Evolutionary conservation across 2,113 vertebrate genomes (phyloP), one percentile per base, ranked within the genome.

Genomic region (Hemichromis elongatus): DNA sequence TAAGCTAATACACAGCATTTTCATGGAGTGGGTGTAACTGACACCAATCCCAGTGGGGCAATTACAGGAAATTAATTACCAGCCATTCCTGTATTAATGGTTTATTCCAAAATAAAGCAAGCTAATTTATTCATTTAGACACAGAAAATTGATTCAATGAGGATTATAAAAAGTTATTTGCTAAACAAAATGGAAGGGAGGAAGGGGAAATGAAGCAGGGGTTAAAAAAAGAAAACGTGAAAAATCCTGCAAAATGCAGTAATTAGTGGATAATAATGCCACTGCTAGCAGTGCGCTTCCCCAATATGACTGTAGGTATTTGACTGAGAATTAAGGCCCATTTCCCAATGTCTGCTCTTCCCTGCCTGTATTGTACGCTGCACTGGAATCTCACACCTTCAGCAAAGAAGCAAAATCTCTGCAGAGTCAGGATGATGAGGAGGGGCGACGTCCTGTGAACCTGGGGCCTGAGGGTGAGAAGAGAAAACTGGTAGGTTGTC

Each of bases 21-120:
- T 75, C 90, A 93, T 93, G 56, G 85, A 95, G 92, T 94, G 90
- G 92, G 91, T 95, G 93, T 90, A 92, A 93, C 90, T 95, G 94
- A 93, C 93, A 95, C 93, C 93, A 96, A 95, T 95, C 95, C 95
- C 92, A 78, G 90, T 94, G 93, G 95, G 90, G 93, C 92, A 95
- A 96, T 96, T 96, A 94, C 92, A 93, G 90, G 91, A 95, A 95
- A 95, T 95, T 95, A 95, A 95, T 95, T 95, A 95, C 92, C 92
- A 95, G 81, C 85, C 93, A 92, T 95, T 95, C 88, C 92, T 93
- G 90, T 93, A 95, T 95, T 94, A 96, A 93, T 93, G 94, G 93
- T 95, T 94, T 93, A 94, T 95, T 94, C 93, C 92, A 91, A 96
- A 94, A 95, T 95, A 96, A 95, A 95, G 94, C 89, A 89, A 94